Evolutionary conservation across 2,113 vertebrate genomes (phyloP), one percentile per base, ranked within the genome.

Genomic region (Podarcis cretensis): DNA sequence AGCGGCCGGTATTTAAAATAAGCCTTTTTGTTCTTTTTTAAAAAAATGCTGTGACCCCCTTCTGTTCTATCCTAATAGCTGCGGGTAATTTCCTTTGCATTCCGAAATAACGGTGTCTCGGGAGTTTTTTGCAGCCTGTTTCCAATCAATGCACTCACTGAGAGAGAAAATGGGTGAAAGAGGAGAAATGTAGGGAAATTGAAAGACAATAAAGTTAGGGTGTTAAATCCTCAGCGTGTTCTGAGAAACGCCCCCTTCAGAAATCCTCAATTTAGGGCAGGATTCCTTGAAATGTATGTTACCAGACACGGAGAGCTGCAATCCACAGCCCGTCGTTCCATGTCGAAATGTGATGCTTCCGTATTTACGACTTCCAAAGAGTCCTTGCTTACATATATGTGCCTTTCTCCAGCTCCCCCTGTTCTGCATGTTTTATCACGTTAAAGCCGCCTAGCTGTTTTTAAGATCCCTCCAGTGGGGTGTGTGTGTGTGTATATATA

Each of bases 371-470:
- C 35, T 63, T 43, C 16, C 48, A 8, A 20, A 43, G 69, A 74
- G 84, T 82, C 40, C 87, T 84, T 82, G 68, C 71, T 84, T 65
- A 30, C 84, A 81, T 75, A 8, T 9, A 1, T 32, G 23, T 66
- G 77, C 57, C 57, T 12, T 43, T 89, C 0, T 1, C 9, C 87
- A 66, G 16, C 3, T 23, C 35, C 21, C 23, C 21, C 57, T 59
- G 0, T 65, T 82, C 84, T 95, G 90, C 90, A 79, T 90, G 73
- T 84, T 57, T 83, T 43, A 89, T 89, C 91, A n/a, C 83, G 35
- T 92, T 63, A n/a, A 66, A 88, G 88, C 86, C 30, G 23, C 37
- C 7, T 86, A 76, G 87, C 43, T 84, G 69, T 9, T 54, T 20
- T 66, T 76, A 88, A 81, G 87, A 85, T 78, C 90, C 59, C 43